These are phyloP conservation scores for Brienomyrus brachyistius DNA, from an alignment of 2,113 vertebrate species.

Conservation along the genomic window DNA sequence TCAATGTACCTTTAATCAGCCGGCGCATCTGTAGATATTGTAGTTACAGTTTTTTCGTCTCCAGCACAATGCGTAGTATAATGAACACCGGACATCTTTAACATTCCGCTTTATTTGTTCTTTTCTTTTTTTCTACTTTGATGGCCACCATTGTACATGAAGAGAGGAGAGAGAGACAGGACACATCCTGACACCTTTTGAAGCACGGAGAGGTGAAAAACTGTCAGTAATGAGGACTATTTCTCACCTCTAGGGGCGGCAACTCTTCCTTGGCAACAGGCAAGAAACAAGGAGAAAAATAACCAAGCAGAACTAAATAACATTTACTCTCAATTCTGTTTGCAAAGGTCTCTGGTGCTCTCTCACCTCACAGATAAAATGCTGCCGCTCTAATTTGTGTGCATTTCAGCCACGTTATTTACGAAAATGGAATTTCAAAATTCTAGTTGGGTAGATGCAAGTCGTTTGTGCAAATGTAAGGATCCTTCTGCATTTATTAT, in stretches of 20 bases:
- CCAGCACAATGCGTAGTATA: background rate
- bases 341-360: background rate
- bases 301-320: constrained; percentile 3
- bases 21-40: background rate
- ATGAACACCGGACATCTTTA: background rate
- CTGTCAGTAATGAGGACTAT: constrained; percentile 21
- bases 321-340: background rate
- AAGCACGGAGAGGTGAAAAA: constrained; percentile 10
- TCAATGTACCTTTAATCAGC: background rate
- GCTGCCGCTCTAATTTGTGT: background rate
- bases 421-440: background rate
- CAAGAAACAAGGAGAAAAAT: constrained; percentile 7
- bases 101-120: background rate
- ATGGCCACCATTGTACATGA: constrained; percentile 1
- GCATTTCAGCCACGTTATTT: constrained; percentile 5
- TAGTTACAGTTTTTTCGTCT: background rate
- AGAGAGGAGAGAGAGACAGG: constrained; percentile 1
- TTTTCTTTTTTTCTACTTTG: background rate
- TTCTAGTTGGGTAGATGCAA: background rate
- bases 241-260: constrained; percentile 20
- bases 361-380: background rate
- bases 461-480: background rate
- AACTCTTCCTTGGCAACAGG: constrained; percentile 10
- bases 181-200: constrained; percentile 10
- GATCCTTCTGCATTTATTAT: background rate